Base-by-base conservation (phyloP, 1,140 invertebrate genomes). In the Cryptotermes secundus region DNA sequence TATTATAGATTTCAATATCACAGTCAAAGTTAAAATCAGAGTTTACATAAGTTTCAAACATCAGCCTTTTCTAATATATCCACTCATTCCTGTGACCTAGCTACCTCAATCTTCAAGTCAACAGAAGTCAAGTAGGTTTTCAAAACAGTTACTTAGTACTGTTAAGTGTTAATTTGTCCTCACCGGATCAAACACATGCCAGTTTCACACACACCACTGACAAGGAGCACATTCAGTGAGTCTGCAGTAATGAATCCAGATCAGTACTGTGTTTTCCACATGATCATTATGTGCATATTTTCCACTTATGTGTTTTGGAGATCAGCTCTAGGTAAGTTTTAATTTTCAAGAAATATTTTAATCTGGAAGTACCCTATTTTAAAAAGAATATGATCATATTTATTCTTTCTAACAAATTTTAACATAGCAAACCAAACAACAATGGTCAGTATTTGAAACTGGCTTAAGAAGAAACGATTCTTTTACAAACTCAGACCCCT, bases 301-400 rank as follows among this genome's bases (percentile, higher is more conserved):
- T 31, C n/a, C 59, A 31, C 59, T 72, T 72, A 7, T 14, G 31
- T 9, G n/a, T 31, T 72, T 72, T n/a, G 59, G 59, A 49, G 31
- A 72, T 72, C 59, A 72, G n/a, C n/a, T 72, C 59, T n/a, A 31
- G 59, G 59, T 72, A 72, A 72, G 59, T 72, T 31, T 72, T 72
- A 72, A n/a, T 72, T 31, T 1, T 72, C n/a, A 72, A 49, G 3
- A 1, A 49, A 12, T 38, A 12, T 38, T 38, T 16, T 3, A 49
- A 2, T 3, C 19, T 49, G 12, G 3, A 19, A 49, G 22, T 19
- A 49, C 16, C 45, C 22, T 14, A 49, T 19, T 19, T 49, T 19
- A 49, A 49, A 49, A 3, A 19, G 16, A 49, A 49, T 49, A 49
- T 38, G 38, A 22, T 19, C 22, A 3, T 49, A 38, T 38, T 38